Base-by-base conservation (phyloP, 1,140 invertebrate genomes). In the Drosophila jambulina region DNA sequence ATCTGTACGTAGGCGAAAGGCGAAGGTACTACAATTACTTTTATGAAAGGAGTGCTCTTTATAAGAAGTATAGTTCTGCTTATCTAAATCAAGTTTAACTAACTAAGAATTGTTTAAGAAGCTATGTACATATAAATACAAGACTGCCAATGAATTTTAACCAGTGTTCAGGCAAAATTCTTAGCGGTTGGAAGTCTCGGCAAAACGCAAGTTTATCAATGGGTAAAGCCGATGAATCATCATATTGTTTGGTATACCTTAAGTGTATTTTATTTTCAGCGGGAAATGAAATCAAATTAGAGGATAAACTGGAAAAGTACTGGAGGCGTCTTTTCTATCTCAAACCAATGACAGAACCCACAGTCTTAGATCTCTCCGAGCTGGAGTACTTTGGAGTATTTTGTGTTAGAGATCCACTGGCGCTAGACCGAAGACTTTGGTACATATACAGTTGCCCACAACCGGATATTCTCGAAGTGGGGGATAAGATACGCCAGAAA, bases 331-430 rank as follows among this genome's bases (percentile, higher is more conserved):
- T 80, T 23, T 88, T 83, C 23, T 80, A 82, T n/a, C 13, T 80
- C 3, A 57, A 63, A 12, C 45, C 34, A 15, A 13, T 42, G 4
- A 17, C 42, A 25, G 43, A 54, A 12, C 34, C 54, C 25, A 38
- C 34, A 2, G 27, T 23, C 9, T 61, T 60, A 10, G 83, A 87
- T 40, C 15, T 19, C 3, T 68, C 61, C 6, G 13, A n/a, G 15
- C 10, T 82, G 6, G 72, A 87, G 8, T 80, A 69, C 43, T 87
- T 87, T 34, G 83, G 76, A 9, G 64, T 82, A 1, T 65, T 80
- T 2, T 71, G 68, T n/a, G 45, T 87, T 6, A 70, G 9, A 6
- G 75, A 76, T 53, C 9, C 75, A 7, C 9, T 25, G 1, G 54
- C 49, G 10, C 51, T 61, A 0, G 53, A 74, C 1, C 51, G 76